phyloP scores from a whole-genome alignment of 1,140 invertebrate genomes.

The Hypothenemus hampei region DNA sequence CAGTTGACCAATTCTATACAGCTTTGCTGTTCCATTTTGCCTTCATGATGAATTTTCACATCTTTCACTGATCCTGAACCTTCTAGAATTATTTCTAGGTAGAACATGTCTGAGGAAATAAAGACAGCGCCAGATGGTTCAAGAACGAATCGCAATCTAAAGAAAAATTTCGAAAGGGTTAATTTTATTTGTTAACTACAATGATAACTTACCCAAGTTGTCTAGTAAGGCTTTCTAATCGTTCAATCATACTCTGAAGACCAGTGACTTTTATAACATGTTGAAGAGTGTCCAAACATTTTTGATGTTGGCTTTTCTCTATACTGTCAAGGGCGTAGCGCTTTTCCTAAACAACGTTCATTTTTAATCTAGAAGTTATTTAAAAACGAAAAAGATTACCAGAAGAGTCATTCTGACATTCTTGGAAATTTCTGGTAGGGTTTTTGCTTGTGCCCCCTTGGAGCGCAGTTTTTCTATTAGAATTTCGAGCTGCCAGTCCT shows the following conservation, averaged over 20 bases:
- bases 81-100: slow-evolving; percentile 78
- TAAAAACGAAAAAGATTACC: slow-evolving; percentile 48
- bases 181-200: not conserved
- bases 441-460: slow-evolving; percentile 66
- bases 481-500: slow-evolving; percentile 72
- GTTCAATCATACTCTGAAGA: slow-evolving; percentile 84
- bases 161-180: slow-evolving; percentile 32
- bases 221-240: slow-evolving; percentile 82
- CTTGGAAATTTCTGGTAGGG: slow-evolving; percentile 79
- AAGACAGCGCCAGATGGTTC: slow-evolving; percentile 70
- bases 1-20: slow-evolving; percentile 82
- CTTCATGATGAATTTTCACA: slow-evolving; percentile 90
- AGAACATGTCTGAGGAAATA: slow-evolving; percentile 96
- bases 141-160: slow-evolving; percentile 71
- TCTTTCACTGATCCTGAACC: slow-evolving; percentile 75
- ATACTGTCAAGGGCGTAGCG: slow-evolving; percentile 73
- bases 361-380: not conserved
- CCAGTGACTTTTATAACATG: slow-evolving; percentile 91
- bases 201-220: slow-evolving; percentile 69
- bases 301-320: slow-evolving; percentile 79
- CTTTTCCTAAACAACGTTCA: slow-evolving; percentile 62
- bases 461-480: slow-evolving; percentile 84
- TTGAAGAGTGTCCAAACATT: slow-evolving; percentile 87
- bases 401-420: slow-evolving; percentile 75
- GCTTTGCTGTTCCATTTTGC: slow-evolving; percentile 65